Conservation (phyloP, 2,113 vertebrate species). For the Mus musculus region GRCm39 chr8:95268001-95268500, state of each 20-base stretch:
- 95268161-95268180: not conserved
- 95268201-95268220: rapidly evolving
- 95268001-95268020: not conserved
- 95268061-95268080: not conserved
- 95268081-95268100: not conserved
- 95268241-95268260: not conserved
- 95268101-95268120: not conserved
- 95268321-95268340: not conserved
- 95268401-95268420: not conserved
- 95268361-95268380: not conserved
- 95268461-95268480: rapidly evolving
- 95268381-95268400: not conserved
- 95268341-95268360: not conserved
- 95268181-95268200: not conserved
- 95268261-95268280: not conserved
- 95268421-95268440: not conserved
- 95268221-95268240: not conserved
- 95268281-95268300: not conserved
- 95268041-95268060: not conserved
- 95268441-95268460: not conserved
- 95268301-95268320: not conserved
- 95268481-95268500: not conserved
- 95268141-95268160: not conserved
- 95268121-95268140: not conserved
- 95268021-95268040: not conserved